Evolutionary conservation across 2,888 invertebrate species (phyloP).

Genomic region (Melitaea athalia): DNA sequence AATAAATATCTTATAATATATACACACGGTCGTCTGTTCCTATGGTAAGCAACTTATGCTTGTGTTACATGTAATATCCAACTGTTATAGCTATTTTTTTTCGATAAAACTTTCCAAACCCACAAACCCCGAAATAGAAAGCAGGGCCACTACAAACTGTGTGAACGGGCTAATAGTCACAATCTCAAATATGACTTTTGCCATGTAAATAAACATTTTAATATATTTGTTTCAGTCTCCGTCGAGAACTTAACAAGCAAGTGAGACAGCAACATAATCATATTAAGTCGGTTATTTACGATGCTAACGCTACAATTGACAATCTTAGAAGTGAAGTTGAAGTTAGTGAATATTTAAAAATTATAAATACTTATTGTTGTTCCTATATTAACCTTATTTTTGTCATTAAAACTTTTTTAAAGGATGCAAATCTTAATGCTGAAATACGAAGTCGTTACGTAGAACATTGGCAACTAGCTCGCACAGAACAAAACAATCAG

Average conservation of each 20-base stretch:
- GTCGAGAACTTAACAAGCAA: slow-evolving; percentile 56
- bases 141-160: too few relatives aligned
- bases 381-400: neutral
- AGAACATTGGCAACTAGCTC: slow-evolving; percentile 62
- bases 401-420: slow-evolving; percentile 4
- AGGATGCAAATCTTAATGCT: slow-evolving; percentile 54
- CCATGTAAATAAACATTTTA: neutral
- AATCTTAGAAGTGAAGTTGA: slow-evolving; percentile 54
- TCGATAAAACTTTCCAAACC: too few relatives aligned
- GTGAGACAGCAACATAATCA: slow-evolving; percentile 62
- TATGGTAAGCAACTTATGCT: neutral
- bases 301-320: slow-evolving; percentile 55
- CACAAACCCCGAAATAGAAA: too few relatives aligned
- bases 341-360: slow-evolving; percentile 45
- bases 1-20: too few relatives aligned
- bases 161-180: too few relatives aligned
- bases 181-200: too few relatives aligned
- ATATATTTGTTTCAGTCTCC: slow-evolving; percentile 44
- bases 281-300: slow-evolving; percentile 58
- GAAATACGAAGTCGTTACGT: slow-evolving; percentile 59
- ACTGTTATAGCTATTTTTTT: too few relatives aligned
- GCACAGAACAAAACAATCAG: slow-evolving; percentile 61
- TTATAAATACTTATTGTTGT: neutral
- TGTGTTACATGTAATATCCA: neutral
- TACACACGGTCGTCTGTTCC: too few relatives aligned